phyloP scores from a whole-genome alignment of 2,113 vertebrate species.

The Scytalopus superciliaris region DNA sequence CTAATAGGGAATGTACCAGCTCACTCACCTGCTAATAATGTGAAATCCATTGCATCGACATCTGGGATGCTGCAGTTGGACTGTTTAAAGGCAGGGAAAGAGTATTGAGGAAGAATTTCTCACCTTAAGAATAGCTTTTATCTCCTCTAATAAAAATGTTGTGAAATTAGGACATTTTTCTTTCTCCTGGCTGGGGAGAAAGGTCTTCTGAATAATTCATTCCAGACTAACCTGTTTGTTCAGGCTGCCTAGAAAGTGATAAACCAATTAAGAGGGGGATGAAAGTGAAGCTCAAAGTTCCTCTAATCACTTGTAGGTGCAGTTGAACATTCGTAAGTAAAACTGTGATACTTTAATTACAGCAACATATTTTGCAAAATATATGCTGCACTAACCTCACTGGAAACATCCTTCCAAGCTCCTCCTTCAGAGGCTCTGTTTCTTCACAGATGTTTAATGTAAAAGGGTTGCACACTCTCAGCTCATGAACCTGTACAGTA shows the following conservation, averaged over 20 bases:
- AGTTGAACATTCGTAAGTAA: neutral
- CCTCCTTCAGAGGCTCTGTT: neutral
- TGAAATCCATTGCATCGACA: neutral
- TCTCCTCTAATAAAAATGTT: neutral
- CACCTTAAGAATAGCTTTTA: neutral
- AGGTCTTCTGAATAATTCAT: neutral
- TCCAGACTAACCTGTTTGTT: neutral
- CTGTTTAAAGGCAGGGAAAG: neutral
- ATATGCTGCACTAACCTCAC: neutral
- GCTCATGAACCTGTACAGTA: fast-evolving
- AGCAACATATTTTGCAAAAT: neutral
- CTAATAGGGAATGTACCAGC: neutral
- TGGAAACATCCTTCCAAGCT: neutral
- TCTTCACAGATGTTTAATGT: neutral
- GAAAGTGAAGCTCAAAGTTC: neutral
- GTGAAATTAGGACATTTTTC: neutral
- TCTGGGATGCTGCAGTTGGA: neutral
- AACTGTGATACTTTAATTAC: neutral
- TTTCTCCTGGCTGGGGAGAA: neutral
- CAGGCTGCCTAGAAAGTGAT: neutral
- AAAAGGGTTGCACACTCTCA: neutral
- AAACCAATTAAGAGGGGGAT: neutral
- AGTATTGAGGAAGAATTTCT: neutral
- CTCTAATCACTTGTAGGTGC: neutral
- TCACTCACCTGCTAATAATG: neutral